Conservation (phyloP, 2,797 vertebrate genomes). For the Parotocinclus haroldoi region DNA sequence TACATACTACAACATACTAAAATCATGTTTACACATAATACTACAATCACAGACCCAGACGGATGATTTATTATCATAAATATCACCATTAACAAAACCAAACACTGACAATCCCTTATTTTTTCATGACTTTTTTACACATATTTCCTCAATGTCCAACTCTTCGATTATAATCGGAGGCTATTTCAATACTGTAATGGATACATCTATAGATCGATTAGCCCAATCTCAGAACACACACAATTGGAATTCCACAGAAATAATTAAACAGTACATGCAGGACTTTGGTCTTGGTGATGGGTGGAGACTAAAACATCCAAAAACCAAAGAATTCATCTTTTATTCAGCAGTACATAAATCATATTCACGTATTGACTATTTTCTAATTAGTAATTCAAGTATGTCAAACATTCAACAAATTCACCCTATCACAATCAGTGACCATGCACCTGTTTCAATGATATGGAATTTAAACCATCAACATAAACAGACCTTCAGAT, state of each 20-base stretch:
- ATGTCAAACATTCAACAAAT: not conserved
- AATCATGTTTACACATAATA: not conserved
- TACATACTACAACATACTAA: no score
- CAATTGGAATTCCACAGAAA: not conserved
- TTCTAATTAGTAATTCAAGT: not conserved
- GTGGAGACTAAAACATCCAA: not conserved
- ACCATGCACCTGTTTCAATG: not conserved
- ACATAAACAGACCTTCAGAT: not conserved
- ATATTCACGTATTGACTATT: not conserved
- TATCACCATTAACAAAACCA: not conserved
- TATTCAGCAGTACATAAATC: not conserved
- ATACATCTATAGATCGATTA: not conserved
- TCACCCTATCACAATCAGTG: not conserved
- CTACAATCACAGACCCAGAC: not conserved
- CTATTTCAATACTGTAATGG: not conserved
- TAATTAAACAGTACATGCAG: not conserved
- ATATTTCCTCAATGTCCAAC: not conserved
- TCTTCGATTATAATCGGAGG: not conserved
- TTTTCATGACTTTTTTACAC: not conserved
- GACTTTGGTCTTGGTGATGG: not conserved
- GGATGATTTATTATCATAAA: constrained; percentile 1
- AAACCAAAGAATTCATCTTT: not conserved
- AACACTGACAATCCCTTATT: not conserved
- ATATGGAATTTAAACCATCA: not conserved
- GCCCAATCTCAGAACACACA: not conserved